phyloP scores from a whole-genome alignment of 2,797 vertebrate species.

The Danio choprae region DNA sequence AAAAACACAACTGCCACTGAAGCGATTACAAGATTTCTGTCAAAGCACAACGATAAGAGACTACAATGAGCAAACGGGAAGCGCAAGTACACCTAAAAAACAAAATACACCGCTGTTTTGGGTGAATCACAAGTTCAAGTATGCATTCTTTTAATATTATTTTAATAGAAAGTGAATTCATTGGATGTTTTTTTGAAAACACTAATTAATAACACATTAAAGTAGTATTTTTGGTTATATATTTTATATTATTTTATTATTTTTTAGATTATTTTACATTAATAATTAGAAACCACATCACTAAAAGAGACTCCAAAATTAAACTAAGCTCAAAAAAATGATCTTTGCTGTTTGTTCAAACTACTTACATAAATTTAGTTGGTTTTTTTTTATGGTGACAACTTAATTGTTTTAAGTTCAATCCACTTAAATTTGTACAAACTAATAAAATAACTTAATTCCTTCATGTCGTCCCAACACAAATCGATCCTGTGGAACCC shows the following conservation, averaged over 20 bases:
- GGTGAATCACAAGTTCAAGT: too few species aligned
- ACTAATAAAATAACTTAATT: too few species aligned
- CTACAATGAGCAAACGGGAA: background rate
- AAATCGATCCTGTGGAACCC: too few species aligned
- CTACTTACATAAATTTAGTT: too few species aligned
- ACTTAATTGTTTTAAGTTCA: too few species aligned
- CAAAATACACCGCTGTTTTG: background rate
- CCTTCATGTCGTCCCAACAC: too few species aligned
- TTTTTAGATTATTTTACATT: too few species aligned
- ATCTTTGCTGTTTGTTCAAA: too few species aligned
- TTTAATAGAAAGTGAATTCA: background rate
- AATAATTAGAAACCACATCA: slow-evolving; percentile 8
- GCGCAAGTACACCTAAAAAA: background rate
- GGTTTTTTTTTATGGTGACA: too few species aligned
- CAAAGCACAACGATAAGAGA: slow-evolving; percentile 32
- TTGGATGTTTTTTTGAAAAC: background rate
- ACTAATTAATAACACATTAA: too few species aligned
- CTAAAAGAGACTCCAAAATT: background rate
- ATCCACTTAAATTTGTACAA: too few species aligned
- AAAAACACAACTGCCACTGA: slow-evolving; percentile 70
- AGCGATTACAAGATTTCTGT: slow-evolving; percentile 75
- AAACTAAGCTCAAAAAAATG: background rate
- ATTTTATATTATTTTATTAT: too few species aligned
- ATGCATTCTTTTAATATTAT: background rate
- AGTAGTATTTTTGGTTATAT: background rate